phyloP scores from a whole-genome alignment of 2,797 vertebrate genomes.

The Tadarida brasiliensis region DNA sequence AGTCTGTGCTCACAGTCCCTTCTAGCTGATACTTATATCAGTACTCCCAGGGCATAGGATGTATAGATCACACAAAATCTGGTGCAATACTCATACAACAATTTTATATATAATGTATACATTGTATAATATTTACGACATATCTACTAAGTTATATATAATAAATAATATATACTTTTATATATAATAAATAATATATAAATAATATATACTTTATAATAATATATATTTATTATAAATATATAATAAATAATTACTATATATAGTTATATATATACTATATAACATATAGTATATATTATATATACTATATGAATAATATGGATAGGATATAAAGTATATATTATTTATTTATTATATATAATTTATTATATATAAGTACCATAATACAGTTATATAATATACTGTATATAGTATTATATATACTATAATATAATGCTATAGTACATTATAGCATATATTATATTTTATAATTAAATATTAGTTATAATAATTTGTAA shows the following conservation, averaged over 20 bases:
- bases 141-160: no score
- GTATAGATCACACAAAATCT: no score
- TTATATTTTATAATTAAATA: background rate
- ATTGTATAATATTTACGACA: no score
- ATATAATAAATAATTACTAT: background rate
- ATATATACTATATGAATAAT: fast-evolving
- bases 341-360: background rate
- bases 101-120: no score
- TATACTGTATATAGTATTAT: background rate
- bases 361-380: background rate
- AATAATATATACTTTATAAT: no score
- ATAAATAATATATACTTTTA: background rate
- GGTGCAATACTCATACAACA: background rate
- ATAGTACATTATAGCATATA: no score
- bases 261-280: no score
- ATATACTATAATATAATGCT: background rate
- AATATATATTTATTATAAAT: no score
- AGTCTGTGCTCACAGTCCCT: background rate
- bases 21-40: background rate
- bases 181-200: background rate
- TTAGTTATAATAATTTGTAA: background rate
- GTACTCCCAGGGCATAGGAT: fast-evolving
- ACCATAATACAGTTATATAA: background rate
- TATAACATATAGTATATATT: background rate
- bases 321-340: background rate